phyloP scores from a whole-genome alignment of 2,888 invertebrate genomes.

The Zootermopsis nevadensis region DNA sequence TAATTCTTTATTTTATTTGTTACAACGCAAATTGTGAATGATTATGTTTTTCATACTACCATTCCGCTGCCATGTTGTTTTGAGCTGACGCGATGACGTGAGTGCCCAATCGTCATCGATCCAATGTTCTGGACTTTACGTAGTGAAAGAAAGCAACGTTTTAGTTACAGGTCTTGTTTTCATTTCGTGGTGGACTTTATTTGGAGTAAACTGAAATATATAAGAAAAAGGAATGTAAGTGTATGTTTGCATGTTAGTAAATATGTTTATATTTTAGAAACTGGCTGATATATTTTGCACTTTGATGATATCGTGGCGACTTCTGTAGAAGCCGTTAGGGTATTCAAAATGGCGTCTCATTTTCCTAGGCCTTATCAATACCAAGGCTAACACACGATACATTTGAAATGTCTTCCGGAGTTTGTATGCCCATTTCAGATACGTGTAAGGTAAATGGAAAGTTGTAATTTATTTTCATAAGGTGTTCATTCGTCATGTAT shows the following conservation, averaged over 20 bases:
- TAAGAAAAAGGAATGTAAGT: conserved; percentile 23
- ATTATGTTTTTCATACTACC: background rate
- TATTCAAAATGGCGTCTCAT: conserved; percentile 31
- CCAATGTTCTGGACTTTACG: conserved; percentile 41
- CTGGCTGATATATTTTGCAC: background rate
- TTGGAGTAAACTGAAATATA: conserved; percentile 15
- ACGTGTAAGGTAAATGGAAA: background rate
- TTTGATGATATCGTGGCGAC: conserved; percentile 17
- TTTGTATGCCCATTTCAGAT: background rate
- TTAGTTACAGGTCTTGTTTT: background rate
- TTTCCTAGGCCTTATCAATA: conserved; percentile 30
- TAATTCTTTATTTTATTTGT: too few species aligned
- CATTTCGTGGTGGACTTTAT: conserved; percentile 1
- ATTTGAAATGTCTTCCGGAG: conserved; percentile 23
- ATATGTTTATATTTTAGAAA: background rate
- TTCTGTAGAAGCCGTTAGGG: conserved; percentile 1
- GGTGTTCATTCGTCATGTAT: too few species aligned
- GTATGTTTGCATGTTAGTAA: background rate
- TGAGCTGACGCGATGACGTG: background rate
- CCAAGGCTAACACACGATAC: conserved; percentile 20
- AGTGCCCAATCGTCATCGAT: conserved; percentile 39
- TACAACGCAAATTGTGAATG: too few species aligned
- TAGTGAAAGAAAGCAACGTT: background rate
- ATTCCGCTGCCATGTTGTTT: conserved; percentile 18
- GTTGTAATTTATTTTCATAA: background rate